phyloP scores from a whole-genome alignment of 1,140 invertebrate genomes.

The Trinorchestia longiramus region DNA sequence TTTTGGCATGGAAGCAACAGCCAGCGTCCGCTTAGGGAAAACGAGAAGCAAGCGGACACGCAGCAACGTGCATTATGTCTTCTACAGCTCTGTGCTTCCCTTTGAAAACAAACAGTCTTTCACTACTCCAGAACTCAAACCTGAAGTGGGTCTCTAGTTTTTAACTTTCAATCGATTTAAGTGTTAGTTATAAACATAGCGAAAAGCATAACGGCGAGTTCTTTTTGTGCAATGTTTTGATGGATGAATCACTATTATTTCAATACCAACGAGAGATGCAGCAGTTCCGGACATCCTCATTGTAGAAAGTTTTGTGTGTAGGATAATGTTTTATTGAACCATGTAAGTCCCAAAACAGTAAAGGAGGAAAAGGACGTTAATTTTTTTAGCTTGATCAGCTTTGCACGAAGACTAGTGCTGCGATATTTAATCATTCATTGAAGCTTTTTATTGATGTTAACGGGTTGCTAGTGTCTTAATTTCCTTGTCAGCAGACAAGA shows the following conservation, averaged over 20 bases:
- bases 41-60: not conserved
- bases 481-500: not conserved
- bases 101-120: not conserved
- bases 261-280: not conserved
- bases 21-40: not conserved
- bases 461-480: not conserved
- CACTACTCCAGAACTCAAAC: not conserved
- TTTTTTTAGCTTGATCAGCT: not conserved
- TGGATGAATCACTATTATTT: not conserved
- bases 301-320: not conserved
- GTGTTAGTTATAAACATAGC: not conserved
- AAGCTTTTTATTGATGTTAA: not conserved
- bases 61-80: not conserved
- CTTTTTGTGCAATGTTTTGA: not conserved
- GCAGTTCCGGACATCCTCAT: not conserved
- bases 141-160: not conserved
- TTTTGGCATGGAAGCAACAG: not conserved
- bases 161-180: not conserved
- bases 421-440: not conserved
- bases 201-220: not conserved
- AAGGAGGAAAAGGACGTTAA: not conserved
- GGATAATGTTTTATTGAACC: not conserved
- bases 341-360: not conserved
- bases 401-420: not conserved
- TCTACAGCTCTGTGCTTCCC: not conserved